Percentiles rank a stretch among this genome's conserved stretches.
Conservation (phyloP, 1,140 invertebrate genomes). For the Ceratitis capitata region DNA sequence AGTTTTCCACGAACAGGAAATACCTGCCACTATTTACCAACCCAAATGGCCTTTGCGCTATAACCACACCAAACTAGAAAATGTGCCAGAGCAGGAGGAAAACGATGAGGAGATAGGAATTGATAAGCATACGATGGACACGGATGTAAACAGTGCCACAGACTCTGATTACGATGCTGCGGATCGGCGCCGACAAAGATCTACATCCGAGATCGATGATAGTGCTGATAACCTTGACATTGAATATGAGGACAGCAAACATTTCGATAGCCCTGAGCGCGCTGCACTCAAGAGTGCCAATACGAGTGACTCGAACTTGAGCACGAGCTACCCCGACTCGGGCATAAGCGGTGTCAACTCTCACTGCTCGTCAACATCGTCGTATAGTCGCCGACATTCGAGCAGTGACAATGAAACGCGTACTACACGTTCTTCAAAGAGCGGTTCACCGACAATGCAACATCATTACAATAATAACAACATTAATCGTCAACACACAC, state of each 20-base stretch:
- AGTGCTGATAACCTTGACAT: constrained; percentile 39
- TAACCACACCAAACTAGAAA: constrained; percentile 58
- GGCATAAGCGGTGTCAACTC: constrained; percentile 51
- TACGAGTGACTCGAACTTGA: constrained; percentile 60
- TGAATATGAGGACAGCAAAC: constrained; percentile 45
- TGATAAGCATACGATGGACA: constrained; percentile 46
- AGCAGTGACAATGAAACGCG: constrained; percentile 18
- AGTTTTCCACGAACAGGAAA: constrained; percentile 51
- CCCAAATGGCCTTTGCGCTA: constrained; percentile 46
- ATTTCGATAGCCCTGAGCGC: constrained; percentile 52
- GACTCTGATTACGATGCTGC: neutral
- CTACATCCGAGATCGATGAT: too few species aligned
- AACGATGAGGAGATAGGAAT: constrained; percentile 49
- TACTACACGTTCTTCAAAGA: neutral
- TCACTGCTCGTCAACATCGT: constrained; percentile 40
- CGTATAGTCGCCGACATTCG: constrained; percentile 21
- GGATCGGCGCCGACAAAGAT: neutral
- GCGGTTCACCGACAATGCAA: constrained; percentile 5
- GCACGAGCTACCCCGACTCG: constrained; percentile 60
- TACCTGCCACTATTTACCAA: constrained; percentile 49
- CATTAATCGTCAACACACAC: constrained; percentile 43
- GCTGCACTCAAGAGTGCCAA: constrained; percentile 50
- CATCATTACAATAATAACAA: constrained; percentile 8
- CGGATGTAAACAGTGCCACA: constrained; percentile 48
- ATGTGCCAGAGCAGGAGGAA: constrained; percentile 53